These are phyloP conservation scores for Porites divaricata DNA, from an alignment of 92 coral and sea anemone species.

Conservation along the genomic window DNA sequence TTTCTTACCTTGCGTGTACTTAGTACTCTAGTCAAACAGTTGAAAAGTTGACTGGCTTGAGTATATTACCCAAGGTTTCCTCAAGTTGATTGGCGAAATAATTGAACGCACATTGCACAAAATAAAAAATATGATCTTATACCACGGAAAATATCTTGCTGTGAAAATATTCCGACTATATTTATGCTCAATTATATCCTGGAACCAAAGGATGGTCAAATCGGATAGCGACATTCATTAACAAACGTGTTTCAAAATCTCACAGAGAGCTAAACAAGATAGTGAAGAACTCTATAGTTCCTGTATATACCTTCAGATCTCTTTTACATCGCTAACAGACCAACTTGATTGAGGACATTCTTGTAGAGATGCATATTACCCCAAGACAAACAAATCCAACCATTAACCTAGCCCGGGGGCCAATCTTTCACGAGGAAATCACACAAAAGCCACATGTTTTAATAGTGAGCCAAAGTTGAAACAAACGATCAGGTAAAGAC, in stretches of 20 bases:
- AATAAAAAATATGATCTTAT: constrained; percentile 29
- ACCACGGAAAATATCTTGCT: constrained; percentile 49
- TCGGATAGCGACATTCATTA: background rate
- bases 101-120: constrained; percentile 52
- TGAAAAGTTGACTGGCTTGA: background rate
- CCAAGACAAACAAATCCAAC: constrained; percentile 17
- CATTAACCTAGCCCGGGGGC: constrained; percentile 46
- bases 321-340: constrained; percentile 23
- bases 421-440: constrained; percentile 28
- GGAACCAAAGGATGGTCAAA: constrained; percentile 12
- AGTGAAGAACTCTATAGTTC: background rate
- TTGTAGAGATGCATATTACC: constrained; percentile 36
- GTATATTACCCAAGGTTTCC: constrained; percentile 1
- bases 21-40: background rate
- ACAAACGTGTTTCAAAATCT: constrained; percentile 3
- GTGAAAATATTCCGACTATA: constrained; percentile 43
- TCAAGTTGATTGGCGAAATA: constrained; percentile 23
- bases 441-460: constrained; percentile 41
- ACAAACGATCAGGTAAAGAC: constrained; percentile 18
- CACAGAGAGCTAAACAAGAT: background rate
- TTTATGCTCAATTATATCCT: constrained; percentile 35
- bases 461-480: constrained; percentile 3
- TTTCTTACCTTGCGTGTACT: constrained; percentile 17
- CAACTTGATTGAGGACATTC: constrained; percentile 35
- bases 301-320: constrained; percentile 5